Conservation (phyloP, 2,888 invertebrate genomes). For the Eristalinus sepulchralis region DNA sequence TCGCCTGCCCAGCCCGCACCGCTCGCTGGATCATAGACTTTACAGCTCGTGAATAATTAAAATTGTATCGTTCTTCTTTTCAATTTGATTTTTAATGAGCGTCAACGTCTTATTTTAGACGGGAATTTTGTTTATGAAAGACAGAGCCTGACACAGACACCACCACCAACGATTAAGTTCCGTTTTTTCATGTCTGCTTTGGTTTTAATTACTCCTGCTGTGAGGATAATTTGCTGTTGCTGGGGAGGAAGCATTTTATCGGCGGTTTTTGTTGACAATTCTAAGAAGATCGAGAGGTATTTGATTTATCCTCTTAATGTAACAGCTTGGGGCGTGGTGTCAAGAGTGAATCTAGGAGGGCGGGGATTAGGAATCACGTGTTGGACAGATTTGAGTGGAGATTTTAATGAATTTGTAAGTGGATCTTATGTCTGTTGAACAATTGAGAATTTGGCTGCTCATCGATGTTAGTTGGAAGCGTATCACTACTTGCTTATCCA, state of each 20-base stretch:
- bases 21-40: background rate
- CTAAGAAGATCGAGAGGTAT: background rate
- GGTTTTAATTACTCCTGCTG: background rate
- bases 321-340: background rate
- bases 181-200: background rate
- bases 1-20: background rate
- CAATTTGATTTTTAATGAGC: constrained; percentile 30
- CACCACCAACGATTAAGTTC: background rate
- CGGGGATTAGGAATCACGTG: background rate
- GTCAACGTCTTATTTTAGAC: constrained; percentile 4
- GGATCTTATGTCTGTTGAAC: background rate
- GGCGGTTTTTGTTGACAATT: background rate
- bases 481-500: too few relatives aligned
- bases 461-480: too few relatives aligned
- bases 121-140: background rate
- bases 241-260: background rate
- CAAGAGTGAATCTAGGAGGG: background rate
- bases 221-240: background rate
- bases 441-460: background rate
- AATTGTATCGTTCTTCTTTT: constrained; percentile 11
- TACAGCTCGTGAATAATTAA: constrained; percentile 27
- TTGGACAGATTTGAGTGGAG: background rate
- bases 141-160: background rate
- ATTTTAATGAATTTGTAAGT: background rate
- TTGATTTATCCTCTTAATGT: background rate